Conservation (phyloP, 2,113 vertebrate genomes). For the Callospermophilus lateralis region DNA sequence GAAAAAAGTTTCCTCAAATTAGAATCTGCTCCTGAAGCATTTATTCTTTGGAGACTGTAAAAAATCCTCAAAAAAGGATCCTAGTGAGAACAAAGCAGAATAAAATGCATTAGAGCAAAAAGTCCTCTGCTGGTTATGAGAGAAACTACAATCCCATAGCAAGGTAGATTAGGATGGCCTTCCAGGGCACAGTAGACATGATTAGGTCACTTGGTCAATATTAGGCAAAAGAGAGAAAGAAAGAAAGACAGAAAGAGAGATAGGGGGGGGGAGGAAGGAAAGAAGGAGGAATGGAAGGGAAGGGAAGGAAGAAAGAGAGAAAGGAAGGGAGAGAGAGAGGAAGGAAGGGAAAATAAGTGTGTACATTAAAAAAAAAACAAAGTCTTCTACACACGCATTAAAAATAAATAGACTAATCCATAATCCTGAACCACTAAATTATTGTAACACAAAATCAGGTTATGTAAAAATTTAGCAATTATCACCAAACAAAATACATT, state of each 20-base stretch:
- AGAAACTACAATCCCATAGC: constrained; percentile 52
- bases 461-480: not conserved
- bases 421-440: not conserved
- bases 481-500: constrained; percentile 26
- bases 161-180: not conserved
- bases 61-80: constrained; percentile 46
- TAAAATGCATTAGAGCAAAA: constrained; percentile 65
- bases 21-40: constrained; percentile 45
- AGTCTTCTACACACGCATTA: not conserved
- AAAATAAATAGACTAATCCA: not conserved
- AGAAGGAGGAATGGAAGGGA: no score
- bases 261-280: no score
- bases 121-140: constrained; percentile 80
- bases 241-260: not conserved
- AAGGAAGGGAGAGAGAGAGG: no score
- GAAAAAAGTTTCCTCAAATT: constrained; percentile 56
- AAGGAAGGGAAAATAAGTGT: not conserved
- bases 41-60: constrained; percentile 28
- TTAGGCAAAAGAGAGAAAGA: not conserved
- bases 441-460: not conserved
- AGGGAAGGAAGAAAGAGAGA: no score
- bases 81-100: constrained; percentile 74
- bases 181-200: not conserved
- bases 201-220: not conserved
- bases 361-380: no score